Evolutionary conservation across 2,113 vertebrate genomes (phyloP), one percentile per base, ranked within the genome.

Genomic region (Hemicordylus capensis): DNA sequence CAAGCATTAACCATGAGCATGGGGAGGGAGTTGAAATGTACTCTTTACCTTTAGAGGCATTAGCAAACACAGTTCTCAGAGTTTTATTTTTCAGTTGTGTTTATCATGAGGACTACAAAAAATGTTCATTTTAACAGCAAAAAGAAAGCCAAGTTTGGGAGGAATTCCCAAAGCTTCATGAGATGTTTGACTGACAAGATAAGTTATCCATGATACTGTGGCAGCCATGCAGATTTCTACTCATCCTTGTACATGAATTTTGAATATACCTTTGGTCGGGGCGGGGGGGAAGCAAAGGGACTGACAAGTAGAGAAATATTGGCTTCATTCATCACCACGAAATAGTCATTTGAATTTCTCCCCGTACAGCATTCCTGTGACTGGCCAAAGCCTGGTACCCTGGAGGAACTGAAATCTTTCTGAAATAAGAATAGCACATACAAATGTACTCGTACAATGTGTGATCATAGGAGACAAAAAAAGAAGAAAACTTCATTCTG

Each of bases 361-460:
- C 54, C 31, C 9, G 51, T 26, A 39, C 66, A 72, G 24, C 66
- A 2, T 59, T 82, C 17, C 66, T 58, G 80, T 9, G 56, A 58
- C 70, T 42, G 51, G 54, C 58, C 51, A 42, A 12, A 8, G 37
- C 28, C 51, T 61, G 28, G 20, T 72, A 6, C 80, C 73, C 67
- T n/a, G 56, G 80, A 56, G 80, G 67, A 46, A 19, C 37, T 1
- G 39, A 73, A 37, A 73, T n/a, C 11, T 59, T 59, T n/a, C 69
- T 61, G 80, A 72, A 73, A 82, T 82, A 24, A 72, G 67, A 39
- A n/a, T 82, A 73, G 73, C 54, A 61, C 69, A 73, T 73, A 59
- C 28, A 51, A 82, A 61, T 64, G 42, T 54, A 28, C 10, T 56
- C 58, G 46, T 54, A 3, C 76, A 61, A 80, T 67, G n/a, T 26